These are phyloP conservation scores for Aleadryas rufinucha DNA, from an alignment of 2,113 vertebrate genomes.

Conservation along the genomic window DNA sequence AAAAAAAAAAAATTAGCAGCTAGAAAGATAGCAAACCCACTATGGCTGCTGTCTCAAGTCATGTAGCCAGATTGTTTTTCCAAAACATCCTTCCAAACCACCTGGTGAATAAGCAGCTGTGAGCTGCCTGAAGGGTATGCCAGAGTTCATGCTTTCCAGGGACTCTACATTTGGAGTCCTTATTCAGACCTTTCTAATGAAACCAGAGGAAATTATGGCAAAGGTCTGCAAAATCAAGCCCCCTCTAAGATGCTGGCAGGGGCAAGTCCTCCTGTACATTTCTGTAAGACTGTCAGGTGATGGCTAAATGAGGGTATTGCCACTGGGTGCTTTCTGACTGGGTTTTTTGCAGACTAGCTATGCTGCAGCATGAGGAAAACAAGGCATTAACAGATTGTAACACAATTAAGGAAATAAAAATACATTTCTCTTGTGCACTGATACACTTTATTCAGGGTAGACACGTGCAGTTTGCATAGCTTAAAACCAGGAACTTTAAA, in stretches of 20 bases:
- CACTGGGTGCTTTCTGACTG: neutral
- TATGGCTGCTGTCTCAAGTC: neutral
- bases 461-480: neutral
- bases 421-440: neutral
- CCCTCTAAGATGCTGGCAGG: neutral
- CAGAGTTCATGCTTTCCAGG: neutral
- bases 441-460: neutral
- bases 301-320: neutral
- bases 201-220: neutral
- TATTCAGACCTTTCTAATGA: neutral
- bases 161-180: neutral
- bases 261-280: neutral
- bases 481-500: neutral
- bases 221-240: neutral
- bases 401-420: neutral
- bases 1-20: no score
- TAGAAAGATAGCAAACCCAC: neutral
- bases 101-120: neutral
- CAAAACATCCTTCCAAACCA: neutral
- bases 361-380: neutral
- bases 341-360: neutral
- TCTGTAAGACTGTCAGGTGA: neutral
- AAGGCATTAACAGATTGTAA: neutral
- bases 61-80: neutral
- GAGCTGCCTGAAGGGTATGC: neutral